A percentile compares a stretch with the other conserved stretches of the same genome.
phyloP scores from a whole-genome alignment of 2,113 vertebrate genomes.

The Nothocercus julius region DNA sequence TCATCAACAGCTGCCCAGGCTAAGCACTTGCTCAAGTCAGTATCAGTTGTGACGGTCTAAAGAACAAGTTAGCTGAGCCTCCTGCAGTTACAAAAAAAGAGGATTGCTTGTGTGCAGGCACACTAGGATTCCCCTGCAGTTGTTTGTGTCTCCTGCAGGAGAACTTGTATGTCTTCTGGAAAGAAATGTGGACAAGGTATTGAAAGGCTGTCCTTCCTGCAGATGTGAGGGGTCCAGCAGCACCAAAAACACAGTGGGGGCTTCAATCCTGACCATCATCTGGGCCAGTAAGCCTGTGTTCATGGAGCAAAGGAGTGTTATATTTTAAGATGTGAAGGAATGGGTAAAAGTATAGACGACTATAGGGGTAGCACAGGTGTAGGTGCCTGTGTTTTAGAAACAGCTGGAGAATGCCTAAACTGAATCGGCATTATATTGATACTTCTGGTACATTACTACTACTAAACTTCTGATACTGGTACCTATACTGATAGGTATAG shows the following conservation, averaged over 20 bases:
- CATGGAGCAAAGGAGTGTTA: background rate
- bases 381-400: background rate
- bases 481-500: too few relatives aligned
- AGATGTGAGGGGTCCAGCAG: background rate
- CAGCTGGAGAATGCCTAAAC: background rate
- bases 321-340: background rate
- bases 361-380: background rate
- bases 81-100: background rate
- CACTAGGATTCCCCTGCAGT: background rate
- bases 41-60: background rate
- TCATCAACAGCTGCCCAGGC: background rate
- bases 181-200: slow-evolving; percentile 7
- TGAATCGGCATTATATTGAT: background rate
- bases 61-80: background rate
- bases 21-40: slow-evolving; percentile 25
- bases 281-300: background rate
- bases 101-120: background rate
- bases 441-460: background rate
- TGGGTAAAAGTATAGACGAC: background rate
- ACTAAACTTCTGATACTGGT: background rate
- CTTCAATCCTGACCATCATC: background rate
- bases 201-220: slow-evolving; percentile 12
- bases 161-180: background rate
- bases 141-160: background rate
- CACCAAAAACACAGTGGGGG: background rate